Evolutionary conservation across 1,140 invertebrate genomes (phyloP).

Genomic region (Magallana ariakensis): DNA sequence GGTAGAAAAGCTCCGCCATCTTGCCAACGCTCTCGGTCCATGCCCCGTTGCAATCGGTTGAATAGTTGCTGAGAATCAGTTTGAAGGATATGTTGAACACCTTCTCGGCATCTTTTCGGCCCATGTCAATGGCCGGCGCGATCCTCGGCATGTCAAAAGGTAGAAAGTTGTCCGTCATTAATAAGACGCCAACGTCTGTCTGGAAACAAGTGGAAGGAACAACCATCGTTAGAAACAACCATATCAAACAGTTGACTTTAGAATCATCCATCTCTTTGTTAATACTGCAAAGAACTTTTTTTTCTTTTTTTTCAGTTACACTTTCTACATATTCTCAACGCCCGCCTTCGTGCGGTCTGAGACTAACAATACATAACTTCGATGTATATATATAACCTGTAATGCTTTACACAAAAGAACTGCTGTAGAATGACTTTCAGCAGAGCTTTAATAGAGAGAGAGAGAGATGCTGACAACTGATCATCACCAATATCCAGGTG

Average conservation of each 20-base stretch:
- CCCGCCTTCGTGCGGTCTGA: too few species aligned
- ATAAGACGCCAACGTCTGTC: constrained; percentile 21
- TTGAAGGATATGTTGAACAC: constrained; percentile 11
- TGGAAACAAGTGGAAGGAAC: neutral
- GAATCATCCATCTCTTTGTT: too few species aligned
- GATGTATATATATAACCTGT: too few species aligned
- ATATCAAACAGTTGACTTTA: neutral
- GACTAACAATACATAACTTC: too few species aligned
- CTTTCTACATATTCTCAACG: too few species aligned
- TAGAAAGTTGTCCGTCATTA: constrained; percentile 28
- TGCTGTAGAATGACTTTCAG: too few species aligned
- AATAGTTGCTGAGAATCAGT: neutral
- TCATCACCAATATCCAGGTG: too few species aligned
- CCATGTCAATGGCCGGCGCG: constrained; percentile 35
- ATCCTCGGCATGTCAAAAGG: constrained; percentile 38
- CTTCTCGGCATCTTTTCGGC: neutral
- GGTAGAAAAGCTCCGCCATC: neutral
- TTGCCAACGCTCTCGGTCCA: neutral
- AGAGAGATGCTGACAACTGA: too few species aligned
- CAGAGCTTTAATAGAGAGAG: too few species aligned
- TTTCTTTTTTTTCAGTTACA: too few species aligned
- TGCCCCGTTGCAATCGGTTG: neutral
- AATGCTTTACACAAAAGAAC: too few species aligned
- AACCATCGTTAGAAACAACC: neutral
- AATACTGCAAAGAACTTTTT: too few species aligned